A percentile compares a stretch with the other conserved stretches of the same genome.
phyloP scores from a whole-genome alignment of 2,113 vertebrate species.

The Hippocampus comes region DNA sequence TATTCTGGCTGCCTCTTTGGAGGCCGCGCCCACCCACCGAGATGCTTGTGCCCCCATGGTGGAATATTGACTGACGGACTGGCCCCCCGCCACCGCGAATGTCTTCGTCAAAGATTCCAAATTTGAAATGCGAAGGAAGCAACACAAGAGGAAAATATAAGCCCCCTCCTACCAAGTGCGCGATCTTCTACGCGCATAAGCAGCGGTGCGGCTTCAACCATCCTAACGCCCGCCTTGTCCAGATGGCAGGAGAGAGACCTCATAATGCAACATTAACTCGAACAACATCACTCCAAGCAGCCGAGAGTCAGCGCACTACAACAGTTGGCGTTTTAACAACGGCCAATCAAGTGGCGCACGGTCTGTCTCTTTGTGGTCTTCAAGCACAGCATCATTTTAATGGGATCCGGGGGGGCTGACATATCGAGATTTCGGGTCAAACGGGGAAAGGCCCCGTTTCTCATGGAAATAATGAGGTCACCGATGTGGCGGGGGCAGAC shows the following conservation, averaged over 20 bases:
- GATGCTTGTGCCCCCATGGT: no score
- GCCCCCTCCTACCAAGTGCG: neutral
- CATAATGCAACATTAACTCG: constrained; percentile 61
- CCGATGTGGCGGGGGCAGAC: constrained; percentile 33
- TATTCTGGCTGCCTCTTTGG: no score
- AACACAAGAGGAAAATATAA: neutral
- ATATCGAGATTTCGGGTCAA: constrained; percentile 52
- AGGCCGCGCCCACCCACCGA: no score
- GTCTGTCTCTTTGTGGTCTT: constrained; percentile 53
- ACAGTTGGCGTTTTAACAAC: constrained; percentile 50
- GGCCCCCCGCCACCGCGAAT: neutral
- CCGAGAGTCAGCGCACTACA: constrained; percentile 36
- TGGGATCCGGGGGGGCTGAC: constrained; percentile 55
- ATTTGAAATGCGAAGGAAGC: neutral
- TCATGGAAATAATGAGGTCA: constrained; percentile 66
- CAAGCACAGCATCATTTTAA: constrained; percentile 52
- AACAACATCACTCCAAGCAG: constrained; percentile 43
- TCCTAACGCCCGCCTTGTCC: constrained; percentile 29
- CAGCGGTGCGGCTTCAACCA: constrained; percentile 11
- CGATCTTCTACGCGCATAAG: neutral
- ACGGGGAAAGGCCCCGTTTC: constrained; percentile 52
- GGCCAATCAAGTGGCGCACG: constrained; percentile 45
- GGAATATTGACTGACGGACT: no score
- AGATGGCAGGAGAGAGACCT: constrained; percentile 58
- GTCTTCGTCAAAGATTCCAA: neutral